Evolutionary conservation across 2,113 vertebrate genomes (phyloP).

Genomic region (Percina caprodes): DNA sequence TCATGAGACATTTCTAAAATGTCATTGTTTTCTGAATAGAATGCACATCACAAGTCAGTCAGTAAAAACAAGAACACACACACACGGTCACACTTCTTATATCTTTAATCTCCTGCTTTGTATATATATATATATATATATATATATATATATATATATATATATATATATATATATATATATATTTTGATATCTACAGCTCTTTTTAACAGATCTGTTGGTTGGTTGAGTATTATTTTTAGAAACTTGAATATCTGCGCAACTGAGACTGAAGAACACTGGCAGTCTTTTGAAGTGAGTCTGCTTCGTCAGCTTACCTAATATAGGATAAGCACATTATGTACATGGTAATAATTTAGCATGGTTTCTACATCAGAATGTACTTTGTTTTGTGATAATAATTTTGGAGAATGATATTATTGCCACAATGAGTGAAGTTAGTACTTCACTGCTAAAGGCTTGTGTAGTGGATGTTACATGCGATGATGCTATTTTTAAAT

Average conservation of each 20-base stretch:
- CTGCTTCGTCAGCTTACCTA: background rate
- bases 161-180: too few species aligned
- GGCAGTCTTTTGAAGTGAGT: background rate
- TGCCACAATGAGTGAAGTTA: background rate
- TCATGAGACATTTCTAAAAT: too few species aligned
- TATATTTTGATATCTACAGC: constrained; percentile 17
- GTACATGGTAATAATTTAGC: background rate
- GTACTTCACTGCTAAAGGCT: background rate
- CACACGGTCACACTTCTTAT: background rate
- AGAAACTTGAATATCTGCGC: constrained; percentile 16
- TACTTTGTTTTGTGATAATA: background rate
- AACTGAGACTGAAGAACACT: background rate
- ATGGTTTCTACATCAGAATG: background rate
- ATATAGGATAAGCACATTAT: background rate
- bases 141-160: too few species aligned
- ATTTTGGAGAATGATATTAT: background rate
- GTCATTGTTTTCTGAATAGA: too few species aligned
- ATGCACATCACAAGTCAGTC: too few species aligned
- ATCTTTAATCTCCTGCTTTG: constrained; percentile 25
- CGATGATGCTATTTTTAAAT: background rate
- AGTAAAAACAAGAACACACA: too few species aligned
- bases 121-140: too few species aligned
- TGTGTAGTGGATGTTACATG: background rate
- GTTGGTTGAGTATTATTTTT: constrained; percentile 31
- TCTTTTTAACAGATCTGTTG: constrained; percentile 22